Evolutionary conservation across 2,113 vertebrate species (phyloP).

Genomic region (Corythornis cristatus): DNA sequence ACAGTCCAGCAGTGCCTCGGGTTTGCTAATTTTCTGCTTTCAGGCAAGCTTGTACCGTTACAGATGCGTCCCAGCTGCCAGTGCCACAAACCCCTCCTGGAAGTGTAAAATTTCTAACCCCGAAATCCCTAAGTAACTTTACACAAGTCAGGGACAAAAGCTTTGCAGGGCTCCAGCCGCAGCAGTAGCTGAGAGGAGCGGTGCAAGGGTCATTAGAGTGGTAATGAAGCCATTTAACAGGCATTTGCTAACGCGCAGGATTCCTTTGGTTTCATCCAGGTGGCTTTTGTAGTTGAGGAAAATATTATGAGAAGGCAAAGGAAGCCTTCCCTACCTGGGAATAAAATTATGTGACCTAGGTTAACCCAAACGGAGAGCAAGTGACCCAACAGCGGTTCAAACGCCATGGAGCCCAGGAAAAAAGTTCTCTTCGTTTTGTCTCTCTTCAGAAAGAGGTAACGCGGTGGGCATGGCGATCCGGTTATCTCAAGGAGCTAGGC

Average conservation of each 20-base stretch:
- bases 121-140: slow-evolving; percentile 76
- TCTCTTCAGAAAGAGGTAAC: background rate
- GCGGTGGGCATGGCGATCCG: background rate
- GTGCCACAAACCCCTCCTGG: slow-evolving; percentile 59
- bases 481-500: background rate
- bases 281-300: slow-evolving; percentile 45
- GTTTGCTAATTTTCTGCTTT: slow-evolving; percentile 81
- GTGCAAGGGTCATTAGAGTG: slow-evolving; percentile 75
- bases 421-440: background rate
- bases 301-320: slow-evolving; percentile 29
- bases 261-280: slow-evolving; percentile 59
- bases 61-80: slow-evolving; percentile 94
- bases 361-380: background rate
- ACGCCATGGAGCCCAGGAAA: background rate
- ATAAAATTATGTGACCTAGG: background rate
- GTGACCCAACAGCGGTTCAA: background rate
- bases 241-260: slow-evolving; percentile 48
- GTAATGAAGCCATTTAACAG: slow-evolving; percentile 79
- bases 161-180: slow-evolving; percentile 64
- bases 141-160: slow-evolving; percentile 76
- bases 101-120: slow-evolving; percentile 90
- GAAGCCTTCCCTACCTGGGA: slow-evolving; percentile 47
- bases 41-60: slow-evolving; percentile 86
- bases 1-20: slow-evolving; percentile 54
- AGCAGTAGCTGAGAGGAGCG: slow-evolving; percentile 71